Conservation (phyloP, 2,113 vertebrate species). For the Crypturellus undulatus region DNA sequence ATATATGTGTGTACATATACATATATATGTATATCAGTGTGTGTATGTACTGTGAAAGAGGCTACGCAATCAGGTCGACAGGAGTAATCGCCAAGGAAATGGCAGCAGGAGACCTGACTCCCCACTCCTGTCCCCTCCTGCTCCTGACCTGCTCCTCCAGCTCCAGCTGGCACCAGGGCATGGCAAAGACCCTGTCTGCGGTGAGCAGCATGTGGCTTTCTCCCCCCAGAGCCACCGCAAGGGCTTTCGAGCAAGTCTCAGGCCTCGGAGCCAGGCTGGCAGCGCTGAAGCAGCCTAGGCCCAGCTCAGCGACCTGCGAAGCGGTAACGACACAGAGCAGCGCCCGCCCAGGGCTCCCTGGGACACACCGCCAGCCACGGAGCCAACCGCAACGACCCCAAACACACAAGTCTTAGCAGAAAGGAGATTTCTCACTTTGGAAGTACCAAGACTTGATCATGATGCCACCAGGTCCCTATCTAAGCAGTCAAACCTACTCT, state of each 20-base stretch:
- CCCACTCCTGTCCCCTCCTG: background rate
- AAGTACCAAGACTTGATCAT: rapidly evolving
- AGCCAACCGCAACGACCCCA: background rate
- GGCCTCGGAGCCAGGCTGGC: too few species aligned
- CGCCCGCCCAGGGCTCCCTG: too few species aligned
- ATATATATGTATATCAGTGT: too few species aligned
- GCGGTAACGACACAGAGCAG: too few species aligned
- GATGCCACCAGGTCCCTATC: background rate
- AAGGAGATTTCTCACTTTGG: background rate
- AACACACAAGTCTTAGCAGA: background rate
- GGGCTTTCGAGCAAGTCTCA: too few species aligned
- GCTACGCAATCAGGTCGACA: too few species aligned
- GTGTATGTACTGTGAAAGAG: background rate
- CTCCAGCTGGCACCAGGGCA: too few species aligned
- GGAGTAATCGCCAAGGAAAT: background rate
- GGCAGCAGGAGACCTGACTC: background rate
- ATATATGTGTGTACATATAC: too few species aligned
- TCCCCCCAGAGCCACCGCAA: background rate
- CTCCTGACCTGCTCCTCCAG: background rate
- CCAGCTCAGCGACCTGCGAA: too few species aligned
- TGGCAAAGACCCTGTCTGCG: background rate
- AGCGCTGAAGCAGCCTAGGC: too few species aligned
- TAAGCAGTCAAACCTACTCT: background rate
- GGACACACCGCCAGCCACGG: rapidly evolving
- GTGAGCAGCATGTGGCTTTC: background rate